Percentiles rank a stretch among this genome's conserved stretches.
These are phyloP conservation scores for Leontocebus nigricollis DNA, from an alignment of 2,797 vertebrate genomes.

Conservation along the genomic window DNA sequence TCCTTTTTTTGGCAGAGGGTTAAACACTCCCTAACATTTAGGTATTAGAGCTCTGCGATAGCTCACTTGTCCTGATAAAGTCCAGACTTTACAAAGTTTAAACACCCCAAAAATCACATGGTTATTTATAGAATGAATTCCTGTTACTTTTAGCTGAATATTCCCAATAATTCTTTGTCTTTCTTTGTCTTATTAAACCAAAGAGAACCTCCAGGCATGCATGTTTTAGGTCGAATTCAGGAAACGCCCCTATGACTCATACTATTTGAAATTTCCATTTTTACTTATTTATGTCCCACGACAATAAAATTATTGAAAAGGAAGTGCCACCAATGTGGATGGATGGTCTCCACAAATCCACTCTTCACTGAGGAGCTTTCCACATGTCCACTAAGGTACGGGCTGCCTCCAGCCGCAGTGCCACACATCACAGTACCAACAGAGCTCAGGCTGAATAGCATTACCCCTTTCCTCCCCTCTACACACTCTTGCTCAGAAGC, in stretches of 20 bases:
- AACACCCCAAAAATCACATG: neutral
- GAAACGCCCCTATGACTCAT: neutral
- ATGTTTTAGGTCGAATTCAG: neutral
- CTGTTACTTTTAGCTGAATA: neutral
- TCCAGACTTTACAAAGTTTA: neutral
- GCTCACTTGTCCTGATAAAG: neutral
- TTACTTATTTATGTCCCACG: neutral
- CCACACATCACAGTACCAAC: neutral
- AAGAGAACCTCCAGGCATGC: neutral
- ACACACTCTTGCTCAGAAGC: neutral
- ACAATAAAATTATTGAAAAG: neutral
- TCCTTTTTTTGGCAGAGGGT: neutral
- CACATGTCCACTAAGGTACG: fast-evolving
- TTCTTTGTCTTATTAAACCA: neutral
- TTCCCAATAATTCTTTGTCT: neutral
- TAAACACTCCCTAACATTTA: neutral
- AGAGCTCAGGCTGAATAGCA: neutral
- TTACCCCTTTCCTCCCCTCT: neutral
- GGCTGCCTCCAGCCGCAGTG: neutral
- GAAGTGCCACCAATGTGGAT: neutral
- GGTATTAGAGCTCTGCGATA: neutral
- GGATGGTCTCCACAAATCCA: fast-evolving
- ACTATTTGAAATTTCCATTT: neutral
- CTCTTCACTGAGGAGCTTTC: neutral
- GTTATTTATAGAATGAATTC: neutral